phyloP scores from a whole-genome alignment of 2,888 invertebrate species.

The Leptopilina drosophilae region DNA sequence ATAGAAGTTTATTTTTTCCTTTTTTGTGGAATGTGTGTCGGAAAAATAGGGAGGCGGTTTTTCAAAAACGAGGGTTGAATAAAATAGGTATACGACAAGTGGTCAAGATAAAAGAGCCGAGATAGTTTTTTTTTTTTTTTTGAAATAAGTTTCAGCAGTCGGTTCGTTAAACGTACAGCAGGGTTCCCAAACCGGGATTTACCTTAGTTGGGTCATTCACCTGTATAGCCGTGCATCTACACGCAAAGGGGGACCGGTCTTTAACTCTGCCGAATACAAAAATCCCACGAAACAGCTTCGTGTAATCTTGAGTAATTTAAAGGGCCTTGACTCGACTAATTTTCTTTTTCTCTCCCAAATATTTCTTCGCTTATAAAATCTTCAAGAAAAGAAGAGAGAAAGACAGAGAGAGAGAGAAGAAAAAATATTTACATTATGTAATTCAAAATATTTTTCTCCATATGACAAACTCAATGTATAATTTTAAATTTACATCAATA shows the following conservation, averaged over 20 bases:
- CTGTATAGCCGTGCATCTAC: conserved; percentile 52
- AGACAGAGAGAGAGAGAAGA: not conserved
- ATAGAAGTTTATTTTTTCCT: not conserved
- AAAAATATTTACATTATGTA: not conserved
- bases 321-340: conserved; percentile 14
- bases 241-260: conserved; percentile 53
- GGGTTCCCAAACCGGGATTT: conserved; percentile 32
- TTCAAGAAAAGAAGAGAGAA: too few species aligned
- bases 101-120: conserved; percentile 32
- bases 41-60: not conserved
- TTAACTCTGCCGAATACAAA: conserved; percentile 48
- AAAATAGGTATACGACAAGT: conserved; percentile 9
- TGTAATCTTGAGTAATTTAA: conserved; percentile 14
- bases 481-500: too few species aligned
- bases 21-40: not conserved
- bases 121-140: conserved; percentile 40
- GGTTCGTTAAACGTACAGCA: conserved; percentile 35
- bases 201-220: conserved; percentile 53
- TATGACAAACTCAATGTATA: not conserved
- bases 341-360: not conserved
- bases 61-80: not conserved
- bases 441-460: conserved; percentile 2
- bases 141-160: conserved; percentile 33
- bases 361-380: not conserved
- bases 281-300: conserved; percentile 45